Base-by-base conservation (phyloP, 2,113 vertebrate species). In the Addax nasomaculatus region DNA sequence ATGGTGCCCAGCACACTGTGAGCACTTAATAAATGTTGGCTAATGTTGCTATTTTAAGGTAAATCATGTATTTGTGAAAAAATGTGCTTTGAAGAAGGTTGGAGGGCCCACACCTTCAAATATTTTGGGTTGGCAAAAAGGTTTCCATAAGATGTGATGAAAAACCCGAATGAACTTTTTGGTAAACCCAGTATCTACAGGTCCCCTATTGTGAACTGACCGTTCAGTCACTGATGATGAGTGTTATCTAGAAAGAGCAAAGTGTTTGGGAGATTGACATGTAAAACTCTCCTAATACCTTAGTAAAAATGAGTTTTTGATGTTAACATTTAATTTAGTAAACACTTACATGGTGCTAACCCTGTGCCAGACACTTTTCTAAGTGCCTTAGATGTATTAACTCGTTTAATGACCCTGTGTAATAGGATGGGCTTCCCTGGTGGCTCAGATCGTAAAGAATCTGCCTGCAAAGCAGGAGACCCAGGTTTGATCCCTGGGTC, bases 181-280 rank as follows among this genome's bases (percentile, higher is more conserved):
- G 64, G 64, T 70, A 70, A 70, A 70, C n/a, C 19, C 19, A 36
- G n/a, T 33, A 45, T n/a, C 25, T 6, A 7, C 5, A 3, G 15
- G 6, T 64, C 49, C n/a, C 15, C n/a, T 78, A 2, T 8, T 67
- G 27, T 60, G 79, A 70, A 19, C 2, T 27, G 23, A 11, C 2
- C 0, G 14, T n/a, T 79, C 36, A 7, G 7, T 51, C 47, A 4
- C 84, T 25, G 29, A 80, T 49, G 27, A 43, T 76, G 33, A 89
- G n/a, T n/a, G 2, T 27, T 49, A 19, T 57, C 67, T 90, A 78
- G 60, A 95, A 76, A 91, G 90, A 86, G 76, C 83, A 81, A 85
- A 70, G 70, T 55, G 12, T 79, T 16, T 3, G 39, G 47, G n/a
- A 27, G 7, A 90, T 5, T 33, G 62, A 45, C 10, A 17, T 45